Conservation (phyloP, 1,140 invertebrate species). For the Hycleus cichorii region DNA sequence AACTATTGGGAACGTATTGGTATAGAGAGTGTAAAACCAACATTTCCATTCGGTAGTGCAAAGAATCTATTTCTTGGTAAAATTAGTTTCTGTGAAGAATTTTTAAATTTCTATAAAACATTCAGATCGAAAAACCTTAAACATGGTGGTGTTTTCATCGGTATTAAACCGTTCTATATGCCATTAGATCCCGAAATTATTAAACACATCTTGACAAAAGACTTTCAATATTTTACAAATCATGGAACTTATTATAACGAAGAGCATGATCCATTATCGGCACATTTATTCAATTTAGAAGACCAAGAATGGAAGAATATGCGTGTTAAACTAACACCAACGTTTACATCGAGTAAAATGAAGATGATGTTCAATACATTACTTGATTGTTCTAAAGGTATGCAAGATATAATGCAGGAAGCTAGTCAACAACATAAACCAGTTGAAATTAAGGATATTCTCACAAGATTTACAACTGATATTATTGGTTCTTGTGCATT, state of each 20-base stretch:
- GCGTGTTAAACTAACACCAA: slow-evolving; percentile 42
- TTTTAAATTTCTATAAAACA: slow-evolving; percentile 25
- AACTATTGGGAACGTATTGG: slow-evolving; percentile 30
- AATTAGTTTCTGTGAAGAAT: slow-evolving; percentile 20
- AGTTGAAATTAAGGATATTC: slow-evolving; percentile 49
- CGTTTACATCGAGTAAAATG: slow-evolving; percentile 45
- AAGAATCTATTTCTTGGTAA: slow-evolving; percentile 13
- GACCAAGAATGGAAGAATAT: slow-evolving; percentile 45
- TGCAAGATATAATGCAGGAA: slow-evolving; percentile 35
- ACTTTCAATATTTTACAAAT: slow-evolving; percentile 51
- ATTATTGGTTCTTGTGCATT: slow-evolving; percentile 55
- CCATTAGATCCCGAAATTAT: slow-evolving; percentile 43
- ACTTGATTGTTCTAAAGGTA: slow-evolving; percentile 31
- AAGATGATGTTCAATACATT: slow-evolving; percentile 46
- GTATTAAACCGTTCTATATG: slow-evolving; percentile 7
- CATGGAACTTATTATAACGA: slow-evolving; percentile 48
- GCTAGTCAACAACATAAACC: slow-evolving; percentile 27
- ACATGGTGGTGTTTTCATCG: slow-evolving; percentile 36
- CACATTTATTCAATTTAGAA: slow-evolving; percentile 45
- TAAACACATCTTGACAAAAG: slow-evolving; percentile 50
- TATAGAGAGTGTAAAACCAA: slow-evolving; percentile 25
- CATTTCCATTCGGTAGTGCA: slow-evolving; percentile 33
- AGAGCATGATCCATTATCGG: slow-evolving; percentile 45
- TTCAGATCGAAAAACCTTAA: slow-evolving; percentile 15
- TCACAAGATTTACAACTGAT: slow-evolving; percentile 54